Conservation (phyloP, 2,113 vertebrate genomes). For the Muscicapa adusta region DNA sequence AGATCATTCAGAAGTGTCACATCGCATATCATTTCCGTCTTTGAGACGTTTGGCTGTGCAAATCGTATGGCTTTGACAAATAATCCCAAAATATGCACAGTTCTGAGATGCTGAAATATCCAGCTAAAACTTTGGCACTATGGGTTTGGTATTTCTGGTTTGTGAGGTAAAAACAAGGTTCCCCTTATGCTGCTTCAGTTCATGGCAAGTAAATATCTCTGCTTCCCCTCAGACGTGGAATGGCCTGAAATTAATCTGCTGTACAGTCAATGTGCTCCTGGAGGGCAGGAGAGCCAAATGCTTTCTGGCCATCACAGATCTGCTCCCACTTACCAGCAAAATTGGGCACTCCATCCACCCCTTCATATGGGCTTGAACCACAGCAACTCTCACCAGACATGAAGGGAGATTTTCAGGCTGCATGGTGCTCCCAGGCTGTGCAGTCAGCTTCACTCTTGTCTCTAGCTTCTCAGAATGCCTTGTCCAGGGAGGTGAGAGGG, state of each 20-base stretch:
- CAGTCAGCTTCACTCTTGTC: accelerated
- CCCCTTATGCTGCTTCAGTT: background rate
- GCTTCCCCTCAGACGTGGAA: background rate
- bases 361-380: accelerated
- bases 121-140: background rate
- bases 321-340: background rate
- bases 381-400: accelerated
- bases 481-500: background rate
- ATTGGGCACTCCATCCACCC: accelerated
- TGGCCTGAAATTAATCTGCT: background rate
- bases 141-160: accelerated
- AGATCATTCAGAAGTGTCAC: background rate
- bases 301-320: accelerated
- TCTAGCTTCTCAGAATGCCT: background rate
- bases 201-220: background rate
- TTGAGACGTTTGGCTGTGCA: background rate
- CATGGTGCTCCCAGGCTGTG: accelerated
- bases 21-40: background rate
- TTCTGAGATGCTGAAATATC: background rate
- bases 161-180: background rate
- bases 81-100: accelerated
- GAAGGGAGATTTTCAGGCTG: background rate
- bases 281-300: accelerated
- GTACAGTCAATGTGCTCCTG: accelerated
- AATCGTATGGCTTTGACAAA: background rate